phyloP scores from a whole-genome alignment of 1,140 invertebrate genomes.

The Telenomus remus region DNA sequence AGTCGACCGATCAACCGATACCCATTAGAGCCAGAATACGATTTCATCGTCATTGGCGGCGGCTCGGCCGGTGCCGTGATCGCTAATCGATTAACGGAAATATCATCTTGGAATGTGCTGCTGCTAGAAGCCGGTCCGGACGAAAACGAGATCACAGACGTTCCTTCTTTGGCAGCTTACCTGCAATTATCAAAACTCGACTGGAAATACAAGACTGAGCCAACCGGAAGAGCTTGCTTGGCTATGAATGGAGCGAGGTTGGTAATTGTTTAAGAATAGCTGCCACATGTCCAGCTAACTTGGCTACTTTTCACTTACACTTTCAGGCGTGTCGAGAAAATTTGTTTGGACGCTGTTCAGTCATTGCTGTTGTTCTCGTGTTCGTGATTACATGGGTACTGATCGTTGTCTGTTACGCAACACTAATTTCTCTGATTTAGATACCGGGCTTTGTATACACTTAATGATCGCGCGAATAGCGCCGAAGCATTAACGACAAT shows the following conservation, averaged over 20 bases:
- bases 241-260: constrained; percentile 79
- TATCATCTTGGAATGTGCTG: constrained; percentile 86
- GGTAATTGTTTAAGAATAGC: constrained; percentile 11
- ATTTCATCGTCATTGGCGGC: constrained; percentile 91
- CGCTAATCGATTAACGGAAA: constrained; percentile 90
- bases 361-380: constrained; percentile 2
- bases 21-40: constrained; percentile 81
- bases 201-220: constrained; percentile 94
- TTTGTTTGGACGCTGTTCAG: constrained; percentile 5
- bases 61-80: constrained; percentile 95
- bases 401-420: constrained; percentile 5
- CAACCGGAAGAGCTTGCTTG: constrained; percentile 87
- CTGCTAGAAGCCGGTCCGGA: constrained; percentile 94
- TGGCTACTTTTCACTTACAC: constrained; percentile 23
- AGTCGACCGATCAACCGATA: constrained; percentile 79
- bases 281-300: background rate
- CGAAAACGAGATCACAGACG: constrained; percentile 92
- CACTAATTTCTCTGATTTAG: constrained; percentile 28
- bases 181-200: constrained; percentile 91
- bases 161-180: constrained; percentile 90
- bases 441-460: constrained; percentile 7
- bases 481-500: too few species aligned
- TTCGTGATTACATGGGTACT: constrained; percentile 8
- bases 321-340: background rate
- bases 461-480: background rate